Base-by-base conservation (phyloP, 2,888 invertebrate species). In the Crioceris asparagi region DNA sequence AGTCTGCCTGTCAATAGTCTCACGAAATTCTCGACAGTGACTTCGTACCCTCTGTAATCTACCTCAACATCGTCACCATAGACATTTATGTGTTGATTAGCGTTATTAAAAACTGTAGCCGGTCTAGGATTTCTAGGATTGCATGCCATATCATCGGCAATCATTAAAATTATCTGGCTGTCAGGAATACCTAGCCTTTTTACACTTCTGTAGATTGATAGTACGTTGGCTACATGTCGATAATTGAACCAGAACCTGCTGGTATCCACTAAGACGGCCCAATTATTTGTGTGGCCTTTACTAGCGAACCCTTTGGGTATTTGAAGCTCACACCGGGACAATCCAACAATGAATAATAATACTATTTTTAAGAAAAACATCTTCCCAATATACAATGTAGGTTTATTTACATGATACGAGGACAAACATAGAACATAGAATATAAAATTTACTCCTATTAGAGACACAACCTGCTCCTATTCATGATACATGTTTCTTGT, bases 161-260 rank as follows among this genome's bases (percentile, higher is more conserved):
- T 82, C 98, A 99, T 98, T 37, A 99, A 66, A 47, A 99, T 97
- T 38, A 99, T 99, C 64, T 97, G 97, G 39, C 86, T 86, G 62
- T 98, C 97, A 0, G 97, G 97, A 51, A 98, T 97, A n/a, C 98
- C 98, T 3, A 99, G 71, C 11, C 97, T 73, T 65, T 98, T 99
- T 1, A 99, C 94, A 60, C 94, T 94, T 8, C 96, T 77, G 61
- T 99, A 99, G 44, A 98, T 91, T 0, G 97, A 98, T 12, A 99
- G 66, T 0, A 97, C 97, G 64, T 99, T 99, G 3, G 98, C 96
- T 18, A 97, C 94, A 77, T 99, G 98, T 4, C 98, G 78, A 64
- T 99, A 99, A 64, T 99, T 99, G 61, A 98, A 98, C 98, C 98
- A 99, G 66, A 98, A 99, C 38, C 97, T 71, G 1, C 96, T 97